Evolutionary conservation across 2,888 invertebrate genomes (phyloP).

Genomic region (Lomographa bimaculata): DNA sequence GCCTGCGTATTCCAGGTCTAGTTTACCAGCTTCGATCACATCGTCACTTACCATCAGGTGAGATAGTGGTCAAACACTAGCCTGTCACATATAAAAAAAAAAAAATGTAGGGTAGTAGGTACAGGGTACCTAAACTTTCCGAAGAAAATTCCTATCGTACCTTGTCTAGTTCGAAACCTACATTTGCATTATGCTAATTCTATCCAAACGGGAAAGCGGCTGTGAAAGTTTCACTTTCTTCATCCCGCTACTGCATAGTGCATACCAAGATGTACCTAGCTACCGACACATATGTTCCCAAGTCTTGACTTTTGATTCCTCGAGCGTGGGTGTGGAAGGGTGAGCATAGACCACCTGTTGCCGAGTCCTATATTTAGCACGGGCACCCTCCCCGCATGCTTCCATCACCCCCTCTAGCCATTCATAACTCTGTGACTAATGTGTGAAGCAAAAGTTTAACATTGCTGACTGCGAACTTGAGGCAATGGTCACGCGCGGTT

Average conservation of each 20-base stretch:
- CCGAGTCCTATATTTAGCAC: slow-evolving; percentile 68
- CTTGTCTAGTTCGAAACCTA: slow-evolving; percentile 11
- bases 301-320: slow-evolving; percentile 26
- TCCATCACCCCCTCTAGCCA: slow-evolving; percentile 51
- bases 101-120: no score
- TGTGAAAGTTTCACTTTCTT: slow-evolving; percentile 35
- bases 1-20: no score
- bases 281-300: slow-evolving; percentile 25
- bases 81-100: no score
- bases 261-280: slow-evolving; percentile 21
- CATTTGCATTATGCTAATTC: slow-evolving; percentile 25
- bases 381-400: slow-evolving; percentile 35
- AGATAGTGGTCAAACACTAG: no score
- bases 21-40: no score
- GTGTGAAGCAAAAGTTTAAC: slow-evolving; percentile 54
- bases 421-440: slow-evolving; percentile 78
- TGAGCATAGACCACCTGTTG: slow-evolving; percentile 71
- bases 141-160: slow-evolving; percentile 15
- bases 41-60: no score
- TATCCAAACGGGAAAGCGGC: slow-evolving; percentile 25
- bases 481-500: slow-evolving; percentile 2
- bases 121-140: no score
- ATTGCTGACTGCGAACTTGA: slow-evolving; percentile 25
- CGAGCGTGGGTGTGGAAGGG: slow-evolving; percentile 53
- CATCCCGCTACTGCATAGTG: slow-evolving; percentile 29